A percentile compares a stretch with the other conserved stretches of the same genome.
Conservation (phyloP, 1,140 invertebrate species). For the Neodiprion pinetum region DNA sequence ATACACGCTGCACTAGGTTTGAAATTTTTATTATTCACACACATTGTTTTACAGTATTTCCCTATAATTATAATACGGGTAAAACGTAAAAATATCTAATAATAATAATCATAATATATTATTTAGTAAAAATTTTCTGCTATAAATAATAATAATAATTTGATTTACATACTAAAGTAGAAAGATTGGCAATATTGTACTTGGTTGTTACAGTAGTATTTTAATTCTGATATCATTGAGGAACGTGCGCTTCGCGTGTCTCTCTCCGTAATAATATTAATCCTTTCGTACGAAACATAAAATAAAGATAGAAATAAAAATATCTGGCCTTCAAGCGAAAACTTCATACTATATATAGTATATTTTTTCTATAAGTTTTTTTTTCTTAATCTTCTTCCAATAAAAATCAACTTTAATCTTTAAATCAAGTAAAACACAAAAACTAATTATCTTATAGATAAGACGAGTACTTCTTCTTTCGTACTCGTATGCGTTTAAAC, state of each 20-base stretch:
- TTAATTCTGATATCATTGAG: not conserved
- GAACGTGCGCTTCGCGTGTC: not conserved
- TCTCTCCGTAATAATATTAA: too few species aligned
- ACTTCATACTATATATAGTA: slow-evolving; percentile 38
- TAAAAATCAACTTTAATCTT: slow-evolving; percentile 43
- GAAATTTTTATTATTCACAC: slow-evolving; percentile 64
- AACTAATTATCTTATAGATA: too few species aligned
- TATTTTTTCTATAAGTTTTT: slow-evolving; percentile 37
- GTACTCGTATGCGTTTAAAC: too few species aligned
- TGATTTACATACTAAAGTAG: not conserved
- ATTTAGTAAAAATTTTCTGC: not conserved
- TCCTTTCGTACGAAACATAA: too few species aligned
- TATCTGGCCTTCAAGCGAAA: too few species aligned
- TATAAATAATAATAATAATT: not conserved
- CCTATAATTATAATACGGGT: slow-evolving; percentile 43
- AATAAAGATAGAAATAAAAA: too few species aligned
- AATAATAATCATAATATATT: slow-evolving; percentile 29
- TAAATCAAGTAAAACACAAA: too few species aligned
- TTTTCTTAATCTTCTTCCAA: slow-evolving; percentile 36
- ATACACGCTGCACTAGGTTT: slow-evolving; percentile 10
- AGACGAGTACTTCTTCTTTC: too few species aligned
- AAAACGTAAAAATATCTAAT: slow-evolving; percentile 60
- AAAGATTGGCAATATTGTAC: slow-evolving; percentile 32
- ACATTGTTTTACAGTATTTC: slow-evolving; percentile 59
- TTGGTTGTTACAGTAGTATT: not conserved